Base-by-base conservation (phyloP, 2,888 invertebrate genomes). In the Mythimna pallens region DNA sequence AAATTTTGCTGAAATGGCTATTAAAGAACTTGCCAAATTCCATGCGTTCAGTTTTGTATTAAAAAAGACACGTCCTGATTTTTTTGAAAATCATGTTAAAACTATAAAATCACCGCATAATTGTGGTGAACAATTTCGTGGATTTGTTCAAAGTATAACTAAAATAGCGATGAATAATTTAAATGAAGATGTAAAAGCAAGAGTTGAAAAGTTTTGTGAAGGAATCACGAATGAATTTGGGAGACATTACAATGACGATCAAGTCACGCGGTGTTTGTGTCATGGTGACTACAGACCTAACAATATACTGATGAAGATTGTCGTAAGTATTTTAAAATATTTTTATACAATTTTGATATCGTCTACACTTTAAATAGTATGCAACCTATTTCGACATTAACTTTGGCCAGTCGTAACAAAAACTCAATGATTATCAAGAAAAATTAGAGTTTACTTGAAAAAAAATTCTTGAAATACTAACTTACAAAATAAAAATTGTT, bases 261-360 rank as follows among this genome's bases (percentile, higher is more conserved):
- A 74, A 14, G 63, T 67, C 3, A 52, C 85, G n/a, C 74, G 85
- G 22, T 91, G 90, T 68, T 66, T 94, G 8, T 90, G 91, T 61
- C 94, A 94, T 76, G 94, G 94, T 1, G 94, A 94, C 83, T 95
- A 89, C 69, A 91, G 90, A 74, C 86, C 90, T n/a, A 92, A 90
- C 68, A 94, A 95, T 83, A 87, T 94, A 30, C 77, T 95, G 84
- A 65, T 84, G 14, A 92, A 90, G 81, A 87, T 90, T 79, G 66
- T 54, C 25, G 94, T 94, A 87, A 90, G 92, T 90, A 69, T n/a
- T 59, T 36, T 36, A 0, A 6, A n/a, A 34, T 30, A 25, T 14
- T 14, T 57, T 52, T 52, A n/a, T 7, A 9, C 3, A 52, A 52
- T 52, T 52, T 52, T 9, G 3, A 52, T 9, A 47, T 47, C 47